These are phyloP conservation scores for Ciconia nigra DNA, from an alignment of 2,797 vertebrate genomes.

Conservation along the genomic window DNA sequence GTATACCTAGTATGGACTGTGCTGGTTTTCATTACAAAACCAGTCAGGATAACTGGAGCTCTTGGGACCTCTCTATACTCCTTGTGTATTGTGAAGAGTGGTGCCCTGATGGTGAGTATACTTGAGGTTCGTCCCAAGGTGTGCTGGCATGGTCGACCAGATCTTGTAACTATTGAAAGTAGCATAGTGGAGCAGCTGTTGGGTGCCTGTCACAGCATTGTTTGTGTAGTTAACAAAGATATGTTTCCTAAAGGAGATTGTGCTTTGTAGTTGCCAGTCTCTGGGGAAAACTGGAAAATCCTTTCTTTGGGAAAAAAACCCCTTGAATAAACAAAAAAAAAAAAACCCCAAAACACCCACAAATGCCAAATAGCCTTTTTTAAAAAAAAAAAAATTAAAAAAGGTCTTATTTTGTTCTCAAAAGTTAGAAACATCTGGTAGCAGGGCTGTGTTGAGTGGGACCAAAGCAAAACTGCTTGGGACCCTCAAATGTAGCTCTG, in stretches of 20 bases:
- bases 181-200: not conserved
- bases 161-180: not conserved
- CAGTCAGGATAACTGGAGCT: not conserved
- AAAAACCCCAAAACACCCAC: not conserved
- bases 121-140: not conserved
- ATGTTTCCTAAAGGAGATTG: not conserved
- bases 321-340: not conserved
- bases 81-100: not conserved
- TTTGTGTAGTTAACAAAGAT: not conserved
- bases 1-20: not conserved
- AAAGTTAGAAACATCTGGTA: not conserved
- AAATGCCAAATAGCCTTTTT: no score
- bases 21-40: not conserved
- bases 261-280: not conserved
- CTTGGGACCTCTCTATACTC: accelerated
- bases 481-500: not conserved
- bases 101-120: not conserved
- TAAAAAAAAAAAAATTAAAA: not conserved
- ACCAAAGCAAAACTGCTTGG: not conserved
- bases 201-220: not conserved
- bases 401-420: not conserved
- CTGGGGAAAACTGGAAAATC: not conserved
- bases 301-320: not conserved
- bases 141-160: not conserved
- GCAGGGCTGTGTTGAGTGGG: not conserved